Evolutionary conservation across 2,888 invertebrate genomes (phyloP).

Genomic region (Schrankia costaestrigalis): DNA sequence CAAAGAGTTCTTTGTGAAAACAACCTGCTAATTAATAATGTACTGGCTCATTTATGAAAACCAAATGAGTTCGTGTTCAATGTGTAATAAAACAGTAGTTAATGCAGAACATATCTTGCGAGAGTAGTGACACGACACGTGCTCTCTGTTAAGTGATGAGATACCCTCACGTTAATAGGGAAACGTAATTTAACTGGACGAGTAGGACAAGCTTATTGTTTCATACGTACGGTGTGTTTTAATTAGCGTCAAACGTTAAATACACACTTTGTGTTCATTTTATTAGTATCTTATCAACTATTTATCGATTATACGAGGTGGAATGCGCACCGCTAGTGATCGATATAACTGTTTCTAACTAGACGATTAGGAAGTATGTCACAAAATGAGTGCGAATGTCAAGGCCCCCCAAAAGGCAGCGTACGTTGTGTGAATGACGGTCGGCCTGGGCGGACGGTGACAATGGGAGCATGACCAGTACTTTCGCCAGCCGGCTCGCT

Average conservation of each 20-base stretch:
- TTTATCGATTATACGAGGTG: conserved; percentile 19
- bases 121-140: no score
- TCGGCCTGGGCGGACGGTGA: conserved; percentile 1
- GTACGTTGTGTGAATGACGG: conserved; percentile 18
- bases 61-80: no score
- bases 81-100: no score
- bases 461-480: conserved; percentile 53
- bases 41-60: no score
- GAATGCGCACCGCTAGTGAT: conserved; percentile 2
- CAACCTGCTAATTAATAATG: no score
- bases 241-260: no score
- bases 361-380: conserved; percentile 4
- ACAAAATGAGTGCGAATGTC: conserved; percentile 23
- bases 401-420: conserved; percentile 19
- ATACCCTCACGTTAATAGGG: conserved; percentile 48
- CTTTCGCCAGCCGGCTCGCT: conserved; percentile 45
- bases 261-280: no score
- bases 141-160: no score
- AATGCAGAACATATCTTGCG: no score
- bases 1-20: no score
- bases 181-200: conserved; percentile 54
- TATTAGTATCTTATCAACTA: conserved; percentile 27
- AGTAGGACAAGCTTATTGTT: conserved; percentile 25
- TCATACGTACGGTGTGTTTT: neutral
- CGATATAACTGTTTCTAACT: conserved; percentile 4